Percentiles rank a stretch among this genome's conserved stretches.
These are phyloP conservation scores for Orycteropus afer DNA, from an alignment of 2,113 vertebrate species.

Conservation along the genomic window DNA sequence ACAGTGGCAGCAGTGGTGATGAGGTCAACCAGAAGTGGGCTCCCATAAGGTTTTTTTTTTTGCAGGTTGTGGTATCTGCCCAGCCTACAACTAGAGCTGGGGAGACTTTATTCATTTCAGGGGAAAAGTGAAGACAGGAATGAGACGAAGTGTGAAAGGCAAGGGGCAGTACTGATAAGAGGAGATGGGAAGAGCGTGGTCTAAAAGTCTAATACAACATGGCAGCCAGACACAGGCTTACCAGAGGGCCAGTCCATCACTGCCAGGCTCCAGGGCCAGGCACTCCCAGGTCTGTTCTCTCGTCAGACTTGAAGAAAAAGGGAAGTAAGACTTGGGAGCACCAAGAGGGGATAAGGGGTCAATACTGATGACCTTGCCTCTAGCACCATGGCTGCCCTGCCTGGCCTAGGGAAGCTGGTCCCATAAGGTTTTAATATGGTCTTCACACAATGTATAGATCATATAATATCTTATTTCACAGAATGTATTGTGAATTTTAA, in stretches of 20 bases:
- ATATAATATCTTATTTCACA: no score
- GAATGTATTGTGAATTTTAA: no score
- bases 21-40: no score
- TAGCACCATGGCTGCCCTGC: conserved; percentile 76
- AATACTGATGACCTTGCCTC: conserved; percentile 68
- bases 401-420: background rate
- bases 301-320: conserved; percentile 68
- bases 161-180: conserved; percentile 77
- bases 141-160: conserved; percentile 32
- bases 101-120: conserved; percentile 84
- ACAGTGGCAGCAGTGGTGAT: no score
- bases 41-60: no score
- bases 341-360: conserved; percentile 44
- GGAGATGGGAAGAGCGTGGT: conserved; percentile 71
- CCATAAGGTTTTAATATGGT: no score
- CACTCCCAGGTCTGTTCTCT: background rate
- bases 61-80: conserved; percentile 58
- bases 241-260: background rate
- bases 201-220: conserved; percentile 80
- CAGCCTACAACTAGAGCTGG: conserved; percentile 53
- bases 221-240: conserved; percentile 64
- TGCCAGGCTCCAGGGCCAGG: background rate
- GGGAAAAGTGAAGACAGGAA: conserved; percentile 79
- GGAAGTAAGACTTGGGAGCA: conserved; percentile 73
- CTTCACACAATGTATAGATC: no score